Conservation (phyloP, 2,113 vertebrate genomes). For the Pipra filicauda region DNA sequence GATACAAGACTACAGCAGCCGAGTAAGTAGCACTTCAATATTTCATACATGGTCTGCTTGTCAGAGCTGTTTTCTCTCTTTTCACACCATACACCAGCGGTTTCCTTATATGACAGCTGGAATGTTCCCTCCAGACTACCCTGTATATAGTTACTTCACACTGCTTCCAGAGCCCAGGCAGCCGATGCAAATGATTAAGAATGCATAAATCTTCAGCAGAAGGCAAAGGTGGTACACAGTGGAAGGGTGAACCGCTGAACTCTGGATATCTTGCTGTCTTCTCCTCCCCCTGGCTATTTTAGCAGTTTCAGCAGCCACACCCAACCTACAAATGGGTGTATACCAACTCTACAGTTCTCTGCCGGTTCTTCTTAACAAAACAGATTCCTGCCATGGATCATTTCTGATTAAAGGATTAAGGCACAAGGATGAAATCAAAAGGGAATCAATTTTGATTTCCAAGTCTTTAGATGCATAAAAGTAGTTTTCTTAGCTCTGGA, state of each 20-base stretch:
- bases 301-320: not conserved
- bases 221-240: not conserved
- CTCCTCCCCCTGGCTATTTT: not conserved
- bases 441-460: not conserved
- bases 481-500: not conserved
- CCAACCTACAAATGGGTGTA: no score
- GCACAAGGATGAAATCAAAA: not conserved
- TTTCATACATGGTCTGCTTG: not conserved
- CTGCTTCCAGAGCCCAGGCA: not conserved
- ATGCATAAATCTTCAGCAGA: not conserved
- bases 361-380: not conserved
- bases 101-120: not conserved
- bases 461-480: not conserved
- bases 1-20: not conserved
- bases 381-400: not conserved
- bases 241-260: not conserved
- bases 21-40: not conserved
- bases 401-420: constrained; percentile 1
- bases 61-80: not conserved
- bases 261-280: not conserved
- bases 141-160: not conserved
- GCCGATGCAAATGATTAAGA: not conserved
- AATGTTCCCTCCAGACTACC: not conserved
- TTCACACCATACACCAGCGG: not conserved
- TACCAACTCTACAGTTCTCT: not conserved